Evolutionary conservation across 2,888 invertebrate species (phyloP).

Genomic region (Microchrysa polita): DNA sequence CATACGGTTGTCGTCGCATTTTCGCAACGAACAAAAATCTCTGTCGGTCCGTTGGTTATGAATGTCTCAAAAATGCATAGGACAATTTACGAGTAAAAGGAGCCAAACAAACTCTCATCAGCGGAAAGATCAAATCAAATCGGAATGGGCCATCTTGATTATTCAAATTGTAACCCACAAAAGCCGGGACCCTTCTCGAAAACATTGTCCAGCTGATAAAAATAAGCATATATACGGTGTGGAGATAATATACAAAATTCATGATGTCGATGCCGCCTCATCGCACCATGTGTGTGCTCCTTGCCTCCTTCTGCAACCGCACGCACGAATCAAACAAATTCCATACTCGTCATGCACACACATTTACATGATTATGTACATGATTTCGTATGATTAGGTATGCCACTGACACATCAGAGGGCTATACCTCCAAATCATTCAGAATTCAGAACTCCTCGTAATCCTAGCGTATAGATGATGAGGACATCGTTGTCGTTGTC

Average conservation of each 20-base stretch:
- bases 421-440: constrained; percentile 13
- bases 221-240: no score
- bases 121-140: background rate
- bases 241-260: constrained; percentile 27
- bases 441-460: background rate
- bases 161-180: background rate
- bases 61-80: background rate
- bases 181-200: constrained; percentile 2
- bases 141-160: background rate
- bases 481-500: no score
- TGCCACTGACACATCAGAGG: constrained; percentile 38
- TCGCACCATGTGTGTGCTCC: no score
- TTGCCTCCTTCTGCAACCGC: constrained; percentile 45
- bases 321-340: constrained; percentile 46
- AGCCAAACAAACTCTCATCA: background rate
- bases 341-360: constrained; percentile 45
- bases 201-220: constrained; percentile 34
- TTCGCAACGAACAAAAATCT: background rate
- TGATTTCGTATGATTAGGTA: background rate
- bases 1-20: background rate
- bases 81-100: background rate
- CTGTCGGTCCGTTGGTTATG: background rate
- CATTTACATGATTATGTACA: constrained; percentile 28
- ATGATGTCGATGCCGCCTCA: constrained; percentile 43
- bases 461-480: background rate